Evolutionary conservation across 1,140 invertebrate genomes (phyloP), one percentile per base, ranked within the genome.

Genomic region (Centruroides sculpturatus): DNA sequence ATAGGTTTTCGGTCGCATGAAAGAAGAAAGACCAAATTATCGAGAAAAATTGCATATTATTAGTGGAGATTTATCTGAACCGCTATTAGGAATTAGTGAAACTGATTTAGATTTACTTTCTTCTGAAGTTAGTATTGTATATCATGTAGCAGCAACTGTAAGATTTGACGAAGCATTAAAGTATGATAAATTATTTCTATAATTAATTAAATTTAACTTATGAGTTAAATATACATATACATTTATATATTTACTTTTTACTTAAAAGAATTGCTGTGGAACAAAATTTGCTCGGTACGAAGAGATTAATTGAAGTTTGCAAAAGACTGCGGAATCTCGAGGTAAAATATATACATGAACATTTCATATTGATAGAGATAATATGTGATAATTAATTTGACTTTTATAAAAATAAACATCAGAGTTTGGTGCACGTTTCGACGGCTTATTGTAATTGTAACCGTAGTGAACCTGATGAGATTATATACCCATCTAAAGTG

Each of bases 71-170:
- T 86, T 98, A 58, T 87, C 89, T 61, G 80, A 86, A 69, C 83
- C 85, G 6, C 84, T 89, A 62, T 73, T 99, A 46, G 93, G 92
- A 4, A 86, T 99, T 65, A 87, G 82, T 66, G 71, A 80, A 5
- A 76, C 78, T 35, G 90, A 97, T 76, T 81, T 85, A 67, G 76
- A 81, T 48, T 72, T 79, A 34, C 73, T 93, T 5, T 78, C 78
- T 61, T 77, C 85, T 3, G 79, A 83, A 67, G 87, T 96, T 55
- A 86, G 88, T 56, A 78, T 98, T 64, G 92, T 98, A 9, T 97
- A 98, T 78, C 94, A 98, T 75, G 93, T 91, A 59, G 95, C 95
- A 7, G 95, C 95, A 35, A 98, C 92, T 23, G 86, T 98, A 52
- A 91, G 93, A 73, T 98, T 98, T 74, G 93, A 98, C 72, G 94